Evolutionary conservation across 2,888 invertebrate species (phyloP).

Genomic region (Spatulosminthurus flaviceps): DNA sequence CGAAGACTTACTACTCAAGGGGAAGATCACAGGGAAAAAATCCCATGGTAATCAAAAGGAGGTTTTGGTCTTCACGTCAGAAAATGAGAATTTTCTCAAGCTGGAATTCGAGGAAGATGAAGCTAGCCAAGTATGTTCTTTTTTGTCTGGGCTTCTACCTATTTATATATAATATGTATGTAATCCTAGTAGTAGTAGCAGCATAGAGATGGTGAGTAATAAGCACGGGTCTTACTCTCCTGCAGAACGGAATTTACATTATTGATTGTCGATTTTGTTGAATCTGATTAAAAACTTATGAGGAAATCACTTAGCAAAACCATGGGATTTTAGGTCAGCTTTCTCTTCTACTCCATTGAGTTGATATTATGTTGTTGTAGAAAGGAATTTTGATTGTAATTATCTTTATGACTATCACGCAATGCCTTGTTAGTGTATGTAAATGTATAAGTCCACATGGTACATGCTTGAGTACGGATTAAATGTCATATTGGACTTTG

Average conservation of each 20-base stretch:
- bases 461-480: background rate
- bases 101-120: constrained; percentile 48
- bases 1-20: constrained; percentile 46
- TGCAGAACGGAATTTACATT: background rate
- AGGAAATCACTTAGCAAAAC: background rate
- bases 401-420: background rate
- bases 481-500: background rate
- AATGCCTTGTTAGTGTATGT: background rate
- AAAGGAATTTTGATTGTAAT: constrained; percentile 5
- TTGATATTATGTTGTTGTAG: background rate
- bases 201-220: no score
- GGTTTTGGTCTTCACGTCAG: constrained; percentile 37
- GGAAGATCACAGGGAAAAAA: constrained; percentile 45
- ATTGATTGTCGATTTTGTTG: constrained; percentile 18
- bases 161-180: background rate
- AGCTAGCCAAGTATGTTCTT: constrained; percentile 39
- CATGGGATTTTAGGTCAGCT: constrained; percentile 4
- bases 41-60: constrained; percentile 34
- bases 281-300: constrained; percentile 4
- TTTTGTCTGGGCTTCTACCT: background rate
- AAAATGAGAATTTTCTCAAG: constrained; percentile 45
- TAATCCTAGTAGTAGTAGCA: background rate
- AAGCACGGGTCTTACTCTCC: no score
- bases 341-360: background rate
- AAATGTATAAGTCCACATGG: background rate